These are phyloP conservation scores for Drosophila lini DNA, from an alignment of 1,140 invertebrate species.

Conservation along the genomic window DNA sequence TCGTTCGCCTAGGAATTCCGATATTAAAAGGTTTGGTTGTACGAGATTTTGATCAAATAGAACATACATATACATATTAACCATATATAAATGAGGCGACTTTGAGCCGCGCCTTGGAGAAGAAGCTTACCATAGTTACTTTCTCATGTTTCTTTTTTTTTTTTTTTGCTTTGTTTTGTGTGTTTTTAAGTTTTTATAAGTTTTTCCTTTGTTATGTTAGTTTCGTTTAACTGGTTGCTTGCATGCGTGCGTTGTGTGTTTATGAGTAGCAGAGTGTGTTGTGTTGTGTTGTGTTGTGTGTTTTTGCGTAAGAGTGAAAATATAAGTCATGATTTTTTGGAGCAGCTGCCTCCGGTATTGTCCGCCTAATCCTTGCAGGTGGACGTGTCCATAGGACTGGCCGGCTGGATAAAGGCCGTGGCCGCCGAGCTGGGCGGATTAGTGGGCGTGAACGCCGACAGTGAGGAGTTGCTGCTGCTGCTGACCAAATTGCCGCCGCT, in stretches of 20 bases:
- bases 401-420: constrained; percentile 85
- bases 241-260: constrained; percentile 64
- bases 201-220: constrained; percentile 40
- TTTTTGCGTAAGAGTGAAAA: constrained; percentile 45
- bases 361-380: constrained; percentile 74
- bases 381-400: constrained; percentile 89
- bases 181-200: constrained; percentile 35
- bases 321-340: constrained; percentile 50
- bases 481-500: constrained; percentile 69
- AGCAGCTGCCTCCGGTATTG: constrained; percentile 14
- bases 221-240: constrained; percentile 73
- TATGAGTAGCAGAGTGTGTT: constrained; percentile 40
- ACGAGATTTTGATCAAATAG: constrained; percentile 78
- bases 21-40: constrained; percentile 57
- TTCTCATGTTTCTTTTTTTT: constrained; percentile 5
- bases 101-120: constrained; percentile 66
- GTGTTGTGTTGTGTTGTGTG: constrained; percentile 41
- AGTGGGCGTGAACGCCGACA: constrained; percentile 79
- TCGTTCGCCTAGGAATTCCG: constrained; percentile 58
- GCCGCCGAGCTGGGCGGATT: constrained; percentile 67
- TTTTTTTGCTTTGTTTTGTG: constrained; percentile 9
- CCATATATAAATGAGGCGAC: constrained; percentile 68
- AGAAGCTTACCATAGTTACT: constrained; percentile 58
- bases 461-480: constrained; percentile 74
- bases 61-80: constrained; percentile 61